Conservation (phyloP, 2,888 invertebrate genomes). For the Pammene aurita region DNA sequence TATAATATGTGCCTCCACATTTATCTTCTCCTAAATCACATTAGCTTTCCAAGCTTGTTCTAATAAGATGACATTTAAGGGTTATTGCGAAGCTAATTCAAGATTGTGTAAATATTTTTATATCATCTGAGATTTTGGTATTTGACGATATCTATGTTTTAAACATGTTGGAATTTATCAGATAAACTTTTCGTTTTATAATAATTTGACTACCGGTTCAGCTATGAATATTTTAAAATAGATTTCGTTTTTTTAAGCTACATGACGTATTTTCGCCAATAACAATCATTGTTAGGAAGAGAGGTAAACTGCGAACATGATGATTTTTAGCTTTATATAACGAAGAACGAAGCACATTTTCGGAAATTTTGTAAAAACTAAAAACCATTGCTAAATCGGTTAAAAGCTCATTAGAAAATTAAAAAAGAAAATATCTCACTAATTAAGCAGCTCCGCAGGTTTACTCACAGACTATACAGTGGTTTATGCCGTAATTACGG, state of each 20-base stretch:
- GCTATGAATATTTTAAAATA: neutral
- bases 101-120: conserved; percentile 21
- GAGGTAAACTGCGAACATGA: too few relatives aligned
- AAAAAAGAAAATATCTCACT: neutral
- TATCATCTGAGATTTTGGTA: neutral
- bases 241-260: too few relatives aligned
- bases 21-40: conserved; percentile 39
- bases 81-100: conserved; percentile 12
- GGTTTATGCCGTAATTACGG: conserved; percentile 4
- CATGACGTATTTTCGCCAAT: too few relatives aligned
- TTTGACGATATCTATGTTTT: neutral
- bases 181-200: neutral
- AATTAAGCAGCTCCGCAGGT: too few relatives aligned
- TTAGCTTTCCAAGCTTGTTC: conserved; percentile 15
- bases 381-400: too few relatives aligned
- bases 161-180: conserved; percentile 2
- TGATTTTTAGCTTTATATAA: too few relatives aligned
- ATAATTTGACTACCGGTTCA: conserved; percentile 3
- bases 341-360: too few relatives aligned
- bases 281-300: too few relatives aligned
- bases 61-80: conserved; percentile 17
- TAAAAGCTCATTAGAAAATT: too few relatives aligned
- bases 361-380: too few relatives aligned
- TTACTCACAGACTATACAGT: neutral
- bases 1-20: conserved; percentile 31